Conservation (phyloP, 2,888 invertebrate species). For the Prenolepis imparis region DNA sequence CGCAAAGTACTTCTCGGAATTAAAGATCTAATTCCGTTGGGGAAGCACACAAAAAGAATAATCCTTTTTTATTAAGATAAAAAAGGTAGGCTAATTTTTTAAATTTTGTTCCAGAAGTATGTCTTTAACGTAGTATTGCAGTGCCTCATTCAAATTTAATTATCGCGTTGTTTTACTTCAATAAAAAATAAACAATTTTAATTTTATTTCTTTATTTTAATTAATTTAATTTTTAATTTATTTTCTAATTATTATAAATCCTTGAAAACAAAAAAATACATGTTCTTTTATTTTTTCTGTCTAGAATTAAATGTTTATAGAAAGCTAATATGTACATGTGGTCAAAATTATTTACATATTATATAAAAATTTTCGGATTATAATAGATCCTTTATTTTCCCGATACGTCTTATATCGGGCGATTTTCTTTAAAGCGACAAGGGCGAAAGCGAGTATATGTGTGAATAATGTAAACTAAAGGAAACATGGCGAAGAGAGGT, state of each 20-base stretch:
- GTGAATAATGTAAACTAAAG: slow-evolving; percentile 42
- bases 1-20: slow-evolving; percentile 7
- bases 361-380: not conserved
- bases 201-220: no score
- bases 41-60: not conserved
- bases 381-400: slow-evolving; percentile 2
- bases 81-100: not conserved
- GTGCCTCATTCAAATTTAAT: not conserved
- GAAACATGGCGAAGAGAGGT: slow-evolving; percentile 11
- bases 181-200: no score
- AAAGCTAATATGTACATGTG: not conserved
- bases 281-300: not conserved
- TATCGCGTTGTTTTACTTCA: not conserved
- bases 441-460: not conserved
- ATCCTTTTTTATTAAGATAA: not conserved
- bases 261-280: not conserved
- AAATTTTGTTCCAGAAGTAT: not conserved
- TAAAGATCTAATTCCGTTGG: slow-evolving; percentile 40
- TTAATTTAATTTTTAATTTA: no score
- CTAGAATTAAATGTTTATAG: not conserved
- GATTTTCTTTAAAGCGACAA: slow-evolving; percentile 3
- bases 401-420: slow-evolving; percentile 11
- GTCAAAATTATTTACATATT: not conserved
- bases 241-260: not conserved
- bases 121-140: not conserved